Evolutionary conservation across 2,797 vertebrate genomes (phyloP).

Genomic region (Spinibarbus caldwelli): DNA sequence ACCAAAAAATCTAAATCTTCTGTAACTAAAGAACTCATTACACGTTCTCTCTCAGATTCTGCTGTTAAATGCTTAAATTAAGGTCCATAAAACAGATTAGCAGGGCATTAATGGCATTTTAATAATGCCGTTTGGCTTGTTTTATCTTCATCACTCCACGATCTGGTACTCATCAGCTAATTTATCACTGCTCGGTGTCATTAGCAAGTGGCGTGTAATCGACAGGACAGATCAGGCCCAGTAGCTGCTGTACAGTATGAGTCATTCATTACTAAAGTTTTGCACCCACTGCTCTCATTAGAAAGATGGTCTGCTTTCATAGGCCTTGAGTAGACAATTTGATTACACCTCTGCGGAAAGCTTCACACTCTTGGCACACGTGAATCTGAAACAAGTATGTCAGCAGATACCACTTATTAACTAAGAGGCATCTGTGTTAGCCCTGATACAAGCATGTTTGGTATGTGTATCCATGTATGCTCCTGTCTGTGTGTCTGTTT

Average conservation of each 20-base stretch:
- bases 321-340: not conserved
- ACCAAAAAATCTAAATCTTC: not conserved
- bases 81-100: constrained; percentile 10
- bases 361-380: not conserved
- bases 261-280: constrained; percentile 3
- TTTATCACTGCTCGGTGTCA: constrained; percentile 6
- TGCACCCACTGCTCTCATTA: constrained; percentile 27
- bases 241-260: not conserved
- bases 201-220: constrained; percentile 3
- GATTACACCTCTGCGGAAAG: not conserved
- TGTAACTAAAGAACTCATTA: constrained; percentile 26
- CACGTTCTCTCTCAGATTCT: not conserved
- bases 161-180: constrained; percentile 23
- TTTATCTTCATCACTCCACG: not conserved
- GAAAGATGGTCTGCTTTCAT: constrained; percentile 12
- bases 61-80: constrained; percentile 19
- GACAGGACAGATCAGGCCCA: not conserved
- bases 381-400: not conserved
- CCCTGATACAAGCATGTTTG: not conserved
- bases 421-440: not conserved
- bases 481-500: constrained; percentile 6
- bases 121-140: constrained; percentile 2
- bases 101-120: constrained; percentile 11
- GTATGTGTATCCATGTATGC: not conserved
- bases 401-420: constrained; percentile 14